Evolutionary conservation across 2,113 vertebrate genomes (phyloP).

Genomic region (Eublepharis macularius): DNA sequence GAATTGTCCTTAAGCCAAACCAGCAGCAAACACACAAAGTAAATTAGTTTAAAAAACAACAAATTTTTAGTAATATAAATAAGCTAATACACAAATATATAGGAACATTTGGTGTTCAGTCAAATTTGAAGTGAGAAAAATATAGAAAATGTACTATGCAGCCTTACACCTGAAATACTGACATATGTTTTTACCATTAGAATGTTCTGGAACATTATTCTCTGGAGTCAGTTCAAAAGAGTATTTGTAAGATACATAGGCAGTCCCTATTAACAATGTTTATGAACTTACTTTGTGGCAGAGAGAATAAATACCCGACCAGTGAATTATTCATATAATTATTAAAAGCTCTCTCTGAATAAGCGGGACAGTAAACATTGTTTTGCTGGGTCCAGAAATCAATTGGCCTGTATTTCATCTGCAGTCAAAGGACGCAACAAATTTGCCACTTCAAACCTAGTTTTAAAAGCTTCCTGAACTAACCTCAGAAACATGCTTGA

Average conservation of each 20-base stretch:
- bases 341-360: not conserved
- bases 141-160: not conserved
- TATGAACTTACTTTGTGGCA: not conserved
- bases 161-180: not conserved
- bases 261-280: not conserved
- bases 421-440: not conserved
- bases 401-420: not conserved
- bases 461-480: not conserved
- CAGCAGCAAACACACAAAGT: not conserved
- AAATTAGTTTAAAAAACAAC: not conserved
- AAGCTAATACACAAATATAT: not conserved
- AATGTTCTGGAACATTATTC: not conserved
- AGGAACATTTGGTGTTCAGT: not conserved
- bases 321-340: not conserved
- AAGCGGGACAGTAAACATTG: not conserved
- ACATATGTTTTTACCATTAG: too few species aligned
- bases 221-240: not conserved
- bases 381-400: not conserved
- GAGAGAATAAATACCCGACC: not conserved
- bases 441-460: not conserved
- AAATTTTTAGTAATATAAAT: not conserved
- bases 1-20: not conserved
- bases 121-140: not conserved
- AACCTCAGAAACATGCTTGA: not conserved
- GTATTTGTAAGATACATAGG: not conserved